Evolutionary conservation across 2,797 vertebrate genomes (phyloP).

Genomic region (Clarias platycephalus): DNA sequence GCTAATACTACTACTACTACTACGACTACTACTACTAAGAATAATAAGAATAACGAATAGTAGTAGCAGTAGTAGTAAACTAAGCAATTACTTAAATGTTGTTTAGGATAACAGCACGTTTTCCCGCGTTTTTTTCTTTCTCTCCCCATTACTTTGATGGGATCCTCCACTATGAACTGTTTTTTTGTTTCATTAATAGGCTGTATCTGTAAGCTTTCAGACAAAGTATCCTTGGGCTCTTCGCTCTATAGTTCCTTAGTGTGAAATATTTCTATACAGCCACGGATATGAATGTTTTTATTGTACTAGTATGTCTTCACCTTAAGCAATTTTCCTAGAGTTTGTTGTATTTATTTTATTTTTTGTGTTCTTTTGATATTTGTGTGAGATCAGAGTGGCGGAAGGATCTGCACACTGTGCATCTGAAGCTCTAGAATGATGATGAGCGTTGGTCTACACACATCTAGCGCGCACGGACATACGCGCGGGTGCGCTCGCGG

Average conservation of each 20-base stretch:
- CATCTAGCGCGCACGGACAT: neutral
- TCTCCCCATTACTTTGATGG: neutral
- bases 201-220: slow-evolving; percentile 35
- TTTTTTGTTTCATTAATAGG: slow-evolving; percentile 30
- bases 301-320: neutral
- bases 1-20: neutral
- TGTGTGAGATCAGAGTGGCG: slow-evolving; percentile 21
- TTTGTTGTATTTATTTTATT: neutral
- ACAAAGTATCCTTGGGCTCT: slow-evolving; percentile 48
- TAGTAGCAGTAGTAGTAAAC: too few relatives aligned
- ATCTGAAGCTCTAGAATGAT: slow-evolving; percentile 29
- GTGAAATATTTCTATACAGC: neutral
- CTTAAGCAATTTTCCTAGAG: neutral
- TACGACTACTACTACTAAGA: neutral
- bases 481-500: neutral
- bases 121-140: neutral
- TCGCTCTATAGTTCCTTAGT: slow-evolving; percentile 21
- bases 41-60: too few relatives aligned
- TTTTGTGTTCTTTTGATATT: neutral
- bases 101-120: neutral
- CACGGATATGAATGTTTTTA: neutral
- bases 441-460: slow-evolving; percentile 34
- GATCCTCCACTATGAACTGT: slow-evolving; percentile 6
- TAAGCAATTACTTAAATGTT: neutral
- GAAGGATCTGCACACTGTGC: slow-evolving; percentile 42